phyloP scores from a whole-genome alignment of 2,888 invertebrate species.

The Oscheius myriophilus region DNA sequence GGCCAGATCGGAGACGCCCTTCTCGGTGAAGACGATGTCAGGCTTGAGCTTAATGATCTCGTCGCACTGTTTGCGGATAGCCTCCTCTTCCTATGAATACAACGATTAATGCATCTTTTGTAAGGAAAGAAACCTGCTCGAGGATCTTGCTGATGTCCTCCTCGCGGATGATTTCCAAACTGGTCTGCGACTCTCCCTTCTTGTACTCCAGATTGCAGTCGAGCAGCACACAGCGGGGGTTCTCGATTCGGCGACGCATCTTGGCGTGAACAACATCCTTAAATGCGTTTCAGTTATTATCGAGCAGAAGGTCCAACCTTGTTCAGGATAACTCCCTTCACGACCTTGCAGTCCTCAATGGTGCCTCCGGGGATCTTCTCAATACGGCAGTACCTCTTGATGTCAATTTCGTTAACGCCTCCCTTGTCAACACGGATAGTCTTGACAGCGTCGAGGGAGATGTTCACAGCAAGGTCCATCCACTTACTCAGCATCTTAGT shows the following conservation, averaged over 20 bases:
- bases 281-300: background rate
- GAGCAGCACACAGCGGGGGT: constrained; percentile 90
- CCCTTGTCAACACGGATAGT: constrained; percentile 80
- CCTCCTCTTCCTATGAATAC: constrained; percentile 83
- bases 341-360: constrained; percentile 90
- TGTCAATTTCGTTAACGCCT: constrained; percentile 92
- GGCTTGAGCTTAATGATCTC: constrained; percentile 93
- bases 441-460: constrained; percentile 92
- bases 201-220: constrained; percentile 98
- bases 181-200: constrained; percentile 79
- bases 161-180: constrained; percentile 88
- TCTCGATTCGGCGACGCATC: constrained; percentile 92
- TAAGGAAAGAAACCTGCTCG: constrained; percentile 76
- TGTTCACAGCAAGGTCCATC: constrained; percentile 93
- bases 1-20: constrained; percentile 83
- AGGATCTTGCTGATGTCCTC: constrained; percentile 93
- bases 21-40: constrained; percentile 95
- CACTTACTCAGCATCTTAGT: constrained; percentile 96
- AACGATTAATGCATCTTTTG: background rate
- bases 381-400: constrained; percentile 79
- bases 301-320: constrained; percentile 75
- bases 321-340: constrained; percentile 95
- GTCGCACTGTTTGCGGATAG: constrained; percentile 86
- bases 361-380: constrained; percentile 88
- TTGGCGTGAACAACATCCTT: constrained; percentile 94